Base-by-base conservation (phyloP, 2,113 vertebrate genomes). In the Gobiocypris rarus region DNA sequence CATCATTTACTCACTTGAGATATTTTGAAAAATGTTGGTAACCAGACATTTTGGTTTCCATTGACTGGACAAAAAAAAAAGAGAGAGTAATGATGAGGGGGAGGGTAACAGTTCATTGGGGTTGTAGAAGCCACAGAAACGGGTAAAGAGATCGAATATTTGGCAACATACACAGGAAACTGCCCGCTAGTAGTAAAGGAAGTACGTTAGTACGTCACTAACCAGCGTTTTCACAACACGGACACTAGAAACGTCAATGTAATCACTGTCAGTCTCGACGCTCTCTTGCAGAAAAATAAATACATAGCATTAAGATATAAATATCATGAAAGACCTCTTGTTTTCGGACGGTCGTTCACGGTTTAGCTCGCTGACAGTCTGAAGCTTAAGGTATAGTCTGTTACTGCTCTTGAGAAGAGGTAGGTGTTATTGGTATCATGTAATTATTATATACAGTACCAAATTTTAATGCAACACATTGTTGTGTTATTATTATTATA, bases 151-250 rank as follows among this genome's bases (percentile, higher is more conserved):
- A 22, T 15, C 3, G 28, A 69, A 67, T 56, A 24, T 56, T 56
- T 71, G 65, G 50, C 67, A 74, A 73, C 34, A 34, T 22, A 28
- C 14, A 43, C 69, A 61, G 34, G 38, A 83, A 74, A 70, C 1
- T 31, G 80, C 17, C 6, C 19, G 78, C 43, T 13, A 11, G 61
- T 81, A 81, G 61, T 52, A 81, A 67, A 81, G 78, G 59, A 81
- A 45, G 78, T 31, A n/a, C n/a, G n/a, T n/a, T n/a, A 69, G 10
- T 19, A 59, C 52, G 38, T 74, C 38, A 74, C 17, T 15, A 31
- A 31, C 70, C 48, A 5, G 34, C 58, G 24, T 63, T 65, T 31
- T 19, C 34, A 79, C 10, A 78, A 78, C 56, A 78, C n/a, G 8
- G 22, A 5, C 14, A 45, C 56, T 17, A n/a, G 19, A 24, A 56